Conservation (phyloP, 2,797 vertebrate species). For the Pangasius sanitwongsei region DNA sequence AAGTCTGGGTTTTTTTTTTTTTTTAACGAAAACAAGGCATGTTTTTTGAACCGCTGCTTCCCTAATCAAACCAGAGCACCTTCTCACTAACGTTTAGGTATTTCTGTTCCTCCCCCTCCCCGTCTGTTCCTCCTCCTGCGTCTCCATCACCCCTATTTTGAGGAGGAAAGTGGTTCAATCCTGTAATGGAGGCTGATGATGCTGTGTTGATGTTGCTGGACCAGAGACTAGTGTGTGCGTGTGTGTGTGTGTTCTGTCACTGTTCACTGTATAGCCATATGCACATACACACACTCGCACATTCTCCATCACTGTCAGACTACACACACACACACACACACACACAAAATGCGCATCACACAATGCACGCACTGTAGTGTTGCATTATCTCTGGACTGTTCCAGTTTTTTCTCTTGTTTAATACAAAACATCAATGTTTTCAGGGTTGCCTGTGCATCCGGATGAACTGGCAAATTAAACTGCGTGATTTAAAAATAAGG, state of each 20-base stretch:
- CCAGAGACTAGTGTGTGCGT: conserved; percentile 7
- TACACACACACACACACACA: background rate
- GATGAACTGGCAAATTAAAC: background rate
- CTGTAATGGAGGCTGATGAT: conserved; percentile 54
- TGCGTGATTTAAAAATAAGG: background rate
- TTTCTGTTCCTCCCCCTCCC: conserved; percentile 11
- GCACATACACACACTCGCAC: conserved; percentile 32
- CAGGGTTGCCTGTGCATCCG: no score
- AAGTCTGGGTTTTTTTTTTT: background rate
- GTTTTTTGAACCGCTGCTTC: background rate
- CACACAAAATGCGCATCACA: background rate
- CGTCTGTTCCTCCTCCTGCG: conserved; percentile 29
- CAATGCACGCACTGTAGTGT: background rate
- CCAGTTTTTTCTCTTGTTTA: background rate
- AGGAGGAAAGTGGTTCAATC: conserved; percentile 55
- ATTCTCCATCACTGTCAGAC: conserved; percentile 8
- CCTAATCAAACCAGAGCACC: background rate
- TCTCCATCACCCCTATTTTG: conserved; percentile 43
- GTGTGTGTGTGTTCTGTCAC: conserved; percentile 36
- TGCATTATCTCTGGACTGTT: background rate
- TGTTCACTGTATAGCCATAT: conserved; percentile 28
- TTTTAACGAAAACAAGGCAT: background rate
- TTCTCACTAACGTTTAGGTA: background rate
- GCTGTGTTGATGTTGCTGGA: conserved; percentile 54
- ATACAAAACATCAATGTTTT: background rate